Evolutionary conservation across 1,140 invertebrate genomes (phyloP).

Genomic region (Notospermus geniculatus): DNA sequence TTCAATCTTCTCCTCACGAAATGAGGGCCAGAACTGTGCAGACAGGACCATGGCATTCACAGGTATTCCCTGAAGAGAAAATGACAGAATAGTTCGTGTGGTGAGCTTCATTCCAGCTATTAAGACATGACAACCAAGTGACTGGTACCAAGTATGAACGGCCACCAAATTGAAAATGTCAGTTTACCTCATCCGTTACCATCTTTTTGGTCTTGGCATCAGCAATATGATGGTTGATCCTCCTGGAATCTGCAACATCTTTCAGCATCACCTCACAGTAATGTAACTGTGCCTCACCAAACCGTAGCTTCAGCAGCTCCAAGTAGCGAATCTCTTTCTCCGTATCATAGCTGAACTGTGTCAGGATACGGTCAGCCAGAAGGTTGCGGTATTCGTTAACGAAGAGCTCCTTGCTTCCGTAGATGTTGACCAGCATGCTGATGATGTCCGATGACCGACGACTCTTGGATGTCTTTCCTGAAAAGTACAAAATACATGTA

Average conservation of each 20-base stretch:
- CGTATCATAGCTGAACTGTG: conserved; percentile 81
- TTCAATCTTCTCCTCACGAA: conserved; percentile 90
- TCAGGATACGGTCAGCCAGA: conserved; percentile 86
- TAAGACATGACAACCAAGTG: too few species aligned
- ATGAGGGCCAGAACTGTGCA: conserved; percentile 97
- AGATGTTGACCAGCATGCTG: conserved; percentile 96
- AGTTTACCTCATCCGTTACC: conserved; percentile 8
- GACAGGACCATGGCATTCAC: conserved; percentile 87
- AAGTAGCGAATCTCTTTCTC: conserved; percentile 88
- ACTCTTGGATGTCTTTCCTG: conserved; percentile 61
- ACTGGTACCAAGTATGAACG: too few species aligned
- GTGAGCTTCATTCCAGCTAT: too few species aligned
- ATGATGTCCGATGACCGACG: conserved; percentile 84
- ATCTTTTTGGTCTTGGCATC: conserved; percentile 50
- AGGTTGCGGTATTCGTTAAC: conserved; percentile 96
- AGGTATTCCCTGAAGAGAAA: conserved; percentile 59
- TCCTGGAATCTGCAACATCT: conserved; percentile 79
- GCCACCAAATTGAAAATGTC: too few species aligned
- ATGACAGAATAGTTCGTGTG: neutral
- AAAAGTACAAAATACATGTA: conserved; percentile 40
- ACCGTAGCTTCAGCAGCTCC: conserved; percentile 88
- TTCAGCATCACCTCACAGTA: conserved; percentile 99
- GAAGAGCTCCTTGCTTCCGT: conserved; percentile 97
- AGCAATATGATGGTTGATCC: conserved; percentile 84
- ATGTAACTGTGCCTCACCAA: conserved; percentile 93